Evolutionary conservation across 2,797 vertebrate species (phyloP).

Genomic region (Clarias pachynema): DNA sequence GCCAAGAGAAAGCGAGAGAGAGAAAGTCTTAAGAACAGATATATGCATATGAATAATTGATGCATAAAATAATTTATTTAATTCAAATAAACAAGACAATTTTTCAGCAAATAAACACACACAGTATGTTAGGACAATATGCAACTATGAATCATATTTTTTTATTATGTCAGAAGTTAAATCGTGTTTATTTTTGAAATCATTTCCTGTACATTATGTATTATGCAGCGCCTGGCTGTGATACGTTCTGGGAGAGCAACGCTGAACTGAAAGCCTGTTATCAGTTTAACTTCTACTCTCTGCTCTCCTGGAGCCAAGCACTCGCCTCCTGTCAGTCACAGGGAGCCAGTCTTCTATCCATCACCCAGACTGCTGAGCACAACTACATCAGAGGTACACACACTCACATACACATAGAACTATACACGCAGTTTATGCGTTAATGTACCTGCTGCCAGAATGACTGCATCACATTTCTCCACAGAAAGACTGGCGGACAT

Average conservation of each 20-base stretch:
- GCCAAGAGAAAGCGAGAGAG: background rate
- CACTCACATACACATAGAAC: background rate
- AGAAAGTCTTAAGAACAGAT: background rate
- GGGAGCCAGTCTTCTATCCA: conserved; percentile 86
- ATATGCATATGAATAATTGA: background rate
- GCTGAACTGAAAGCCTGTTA: conserved; percentile 80
- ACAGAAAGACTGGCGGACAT: conserved; percentile 80
- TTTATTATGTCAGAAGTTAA: background rate
- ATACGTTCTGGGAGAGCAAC: conserved; percentile 84
- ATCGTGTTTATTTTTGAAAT: background rate
- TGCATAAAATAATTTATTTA: background rate
- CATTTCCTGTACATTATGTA: background rate
- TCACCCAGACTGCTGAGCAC: conserved; percentile 80
- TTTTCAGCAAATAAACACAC: background rate
- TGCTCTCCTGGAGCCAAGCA: conserved; percentile 88
- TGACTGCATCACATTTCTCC: conserved; percentile 24
- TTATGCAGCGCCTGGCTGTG: conserved; percentile 75
- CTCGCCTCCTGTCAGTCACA: conserved; percentile 84
- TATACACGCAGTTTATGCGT: background rate
- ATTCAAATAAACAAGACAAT: background rate
- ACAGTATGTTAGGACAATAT: background rate
- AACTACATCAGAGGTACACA: conserved; percentile 80
- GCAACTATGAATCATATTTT: background rate
- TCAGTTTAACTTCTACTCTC: conserved; percentile 88
- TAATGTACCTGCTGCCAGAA: background rate